Conservation (phyloP, 2,113 vertebrate species). For the Corythaeola cristata region DNA sequence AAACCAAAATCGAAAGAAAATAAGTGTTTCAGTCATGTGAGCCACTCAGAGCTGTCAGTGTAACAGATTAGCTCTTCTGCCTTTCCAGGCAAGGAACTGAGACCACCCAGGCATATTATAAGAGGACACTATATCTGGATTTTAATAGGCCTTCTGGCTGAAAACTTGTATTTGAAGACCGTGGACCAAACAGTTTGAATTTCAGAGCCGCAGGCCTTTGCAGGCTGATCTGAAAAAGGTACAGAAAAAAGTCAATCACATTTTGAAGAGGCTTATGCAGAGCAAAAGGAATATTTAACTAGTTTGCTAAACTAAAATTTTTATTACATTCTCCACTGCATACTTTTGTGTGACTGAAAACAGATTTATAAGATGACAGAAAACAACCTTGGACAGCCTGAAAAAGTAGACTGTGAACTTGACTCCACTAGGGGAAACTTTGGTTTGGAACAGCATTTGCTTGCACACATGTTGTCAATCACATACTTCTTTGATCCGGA, state of each 20-base stretch:
- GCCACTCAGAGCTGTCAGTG: background rate
- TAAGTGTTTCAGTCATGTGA: background rate
- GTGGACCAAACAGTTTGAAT: background rate
- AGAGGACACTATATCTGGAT: background rate
- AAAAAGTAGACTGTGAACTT: background rate
- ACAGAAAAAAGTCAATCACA: background rate
- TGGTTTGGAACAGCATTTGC: background rate
- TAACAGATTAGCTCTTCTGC: background rate
- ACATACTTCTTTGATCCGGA: background rate
- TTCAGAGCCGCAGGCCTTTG: background rate
- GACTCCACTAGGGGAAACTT: background rate
- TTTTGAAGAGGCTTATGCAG: background rate
- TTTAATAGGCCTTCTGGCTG: background rate
- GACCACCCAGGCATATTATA: background rate
- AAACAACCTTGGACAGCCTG: background rate
- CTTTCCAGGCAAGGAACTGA: background rate
- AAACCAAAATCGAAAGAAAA: background rate
- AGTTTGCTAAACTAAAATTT: background rate
- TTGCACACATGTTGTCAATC: background rate
- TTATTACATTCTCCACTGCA: background rate
- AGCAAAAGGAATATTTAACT: background rate
- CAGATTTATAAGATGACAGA: background rate
- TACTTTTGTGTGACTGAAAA: background rate
- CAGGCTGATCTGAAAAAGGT: background rate
- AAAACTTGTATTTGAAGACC: background rate